These are phyloP conservation scores for Schizopygopsis malacanthus DNA, from an alignment of 2,797 vertebrate species.

Conservation along the genomic window DNA sequence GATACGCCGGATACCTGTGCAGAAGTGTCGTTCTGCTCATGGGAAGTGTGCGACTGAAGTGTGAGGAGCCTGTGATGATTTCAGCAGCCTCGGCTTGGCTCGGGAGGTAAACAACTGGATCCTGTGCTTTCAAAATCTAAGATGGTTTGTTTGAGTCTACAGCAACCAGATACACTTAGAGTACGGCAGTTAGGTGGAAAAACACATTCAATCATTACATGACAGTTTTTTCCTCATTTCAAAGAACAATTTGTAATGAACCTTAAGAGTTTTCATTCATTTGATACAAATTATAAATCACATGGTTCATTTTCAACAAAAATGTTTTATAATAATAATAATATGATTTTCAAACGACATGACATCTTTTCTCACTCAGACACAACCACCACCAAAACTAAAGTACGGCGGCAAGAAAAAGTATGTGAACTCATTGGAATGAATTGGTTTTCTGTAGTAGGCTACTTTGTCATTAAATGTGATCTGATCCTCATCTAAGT, in stretches of 20 bases:
- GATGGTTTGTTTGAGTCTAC: background rate
- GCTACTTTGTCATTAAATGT: background rate
- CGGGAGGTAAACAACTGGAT: slow-evolving; percentile 35
- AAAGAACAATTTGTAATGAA: too few species aligned
- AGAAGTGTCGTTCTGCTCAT: slow-evolving; percentile 64
- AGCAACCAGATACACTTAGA: too few species aligned
- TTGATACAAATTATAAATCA: too few species aligned
- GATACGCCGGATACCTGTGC: slow-evolving; percentile 76
- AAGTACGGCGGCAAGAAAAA: background rate
- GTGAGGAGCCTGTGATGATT: slow-evolving; percentile 59
- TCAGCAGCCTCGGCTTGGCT: slow-evolving; percentile 55
- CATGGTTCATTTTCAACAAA: too few species aligned
- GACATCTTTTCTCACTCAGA: too few species aligned
- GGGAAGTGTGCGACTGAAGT: slow-evolving; percentile 55
- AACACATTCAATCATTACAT: too few species aligned
- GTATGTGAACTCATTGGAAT: background rate
- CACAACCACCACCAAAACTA: too few species aligned
- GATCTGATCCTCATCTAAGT: background rate
- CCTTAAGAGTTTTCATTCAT: too few species aligned
- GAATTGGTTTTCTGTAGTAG: background rate
- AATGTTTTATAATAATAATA: too few species aligned
- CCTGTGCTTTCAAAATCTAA: background rate
- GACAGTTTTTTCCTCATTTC: too few species aligned
- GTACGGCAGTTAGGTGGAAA: background rate
- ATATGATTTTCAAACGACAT: too few species aligned